A percentile compares a stretch with the other conserved stretches of the same genome.
These are phyloP conservation scores for Sebastes oblongus DNA, from an alignment of 2,797 vertebrate species.

Conservation along the genomic window DNA sequence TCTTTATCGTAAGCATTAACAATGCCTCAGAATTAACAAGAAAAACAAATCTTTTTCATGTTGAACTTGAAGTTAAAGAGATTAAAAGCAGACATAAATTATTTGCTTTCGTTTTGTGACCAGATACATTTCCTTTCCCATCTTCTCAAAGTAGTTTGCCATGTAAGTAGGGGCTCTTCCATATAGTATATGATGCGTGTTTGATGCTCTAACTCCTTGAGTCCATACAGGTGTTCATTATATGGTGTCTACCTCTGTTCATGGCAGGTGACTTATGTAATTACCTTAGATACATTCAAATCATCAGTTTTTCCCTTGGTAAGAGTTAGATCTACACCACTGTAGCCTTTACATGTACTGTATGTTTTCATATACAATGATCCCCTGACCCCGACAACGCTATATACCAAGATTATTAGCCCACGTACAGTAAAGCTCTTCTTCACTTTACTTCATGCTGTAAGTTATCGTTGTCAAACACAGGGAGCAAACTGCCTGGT, in stretches of 20 bases:
- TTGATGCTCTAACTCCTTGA: background rate
- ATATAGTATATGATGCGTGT: background rate
- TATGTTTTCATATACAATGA: background rate
- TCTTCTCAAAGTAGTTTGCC: background rate
- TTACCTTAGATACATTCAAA: background rate
- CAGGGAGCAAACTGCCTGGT: background rate
- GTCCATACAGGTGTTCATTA: background rate
- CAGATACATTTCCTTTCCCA: background rate
- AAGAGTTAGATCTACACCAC: background rate
- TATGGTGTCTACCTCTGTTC: background rate
- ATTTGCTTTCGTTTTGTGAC: background rate
- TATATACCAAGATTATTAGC: background rate
- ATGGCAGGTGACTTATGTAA: background rate
- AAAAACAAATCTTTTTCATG: background rate
- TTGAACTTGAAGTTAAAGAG: background rate
- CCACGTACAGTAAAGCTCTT: background rate
- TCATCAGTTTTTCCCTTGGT: background rate
- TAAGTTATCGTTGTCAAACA: constrained; percentile 12
- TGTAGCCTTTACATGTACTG: background rate
- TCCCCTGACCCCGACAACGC: background rate
- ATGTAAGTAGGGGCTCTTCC: background rate
- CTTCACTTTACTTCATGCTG: background rate
- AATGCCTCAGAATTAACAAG: background rate
- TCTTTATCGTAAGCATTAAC: background rate
- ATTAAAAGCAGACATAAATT: background rate